A percentile compares a stretch with the other conserved stretches of the same genome.
Evolutionary conservation across 2,888 invertebrate species (phyloP).

Genomic region (Eupithecia vulgata): DNA sequence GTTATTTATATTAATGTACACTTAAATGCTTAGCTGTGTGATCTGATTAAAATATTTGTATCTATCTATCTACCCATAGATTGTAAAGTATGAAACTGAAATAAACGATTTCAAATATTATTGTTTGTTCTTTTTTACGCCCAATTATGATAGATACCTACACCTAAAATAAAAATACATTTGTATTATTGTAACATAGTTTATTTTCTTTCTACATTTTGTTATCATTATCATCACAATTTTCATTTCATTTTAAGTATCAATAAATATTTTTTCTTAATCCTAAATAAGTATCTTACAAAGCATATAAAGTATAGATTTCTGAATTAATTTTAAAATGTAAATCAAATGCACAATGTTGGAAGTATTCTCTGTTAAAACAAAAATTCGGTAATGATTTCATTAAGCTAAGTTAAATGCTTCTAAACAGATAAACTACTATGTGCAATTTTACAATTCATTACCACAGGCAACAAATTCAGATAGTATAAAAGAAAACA

Average conservation of each 20-base stretch:
- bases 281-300: slow-evolving; percentile 34
- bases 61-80: slow-evolving; percentile 79
- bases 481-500: background rate
- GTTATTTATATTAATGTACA: slow-evolving; percentile 79
- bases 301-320: slow-evolving; percentile 12
- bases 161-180: background rate
- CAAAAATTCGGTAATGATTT: background rate
- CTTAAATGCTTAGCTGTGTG: slow-evolving; percentile 81
- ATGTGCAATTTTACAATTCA: background rate
- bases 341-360: slow-evolving; percentile 3
- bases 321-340: slow-evolving; percentile 6
- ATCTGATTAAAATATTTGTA: slow-evolving; percentile 75
- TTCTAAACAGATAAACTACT: background rate
- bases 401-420: background rate
- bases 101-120: slow-evolving; percentile 78
- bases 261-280: slow-evolving; percentile 52
- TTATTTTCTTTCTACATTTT: slow-evolving; percentile 27
- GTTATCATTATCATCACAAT: slow-evolving; percentile 21
- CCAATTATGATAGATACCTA: background rate
- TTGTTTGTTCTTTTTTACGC: slow-evolving; percentile 70
- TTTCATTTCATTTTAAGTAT: slow-evolving; percentile 20
- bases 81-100: slow-evolving; percentile 80
- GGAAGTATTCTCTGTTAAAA: background rate
- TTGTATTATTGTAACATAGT: background rate
- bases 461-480: background rate